These are phyloP conservation scores for Drosophila antonietae DNA, from an alignment of 2,888 invertebrate genomes.

Conservation along the genomic window DNA sequence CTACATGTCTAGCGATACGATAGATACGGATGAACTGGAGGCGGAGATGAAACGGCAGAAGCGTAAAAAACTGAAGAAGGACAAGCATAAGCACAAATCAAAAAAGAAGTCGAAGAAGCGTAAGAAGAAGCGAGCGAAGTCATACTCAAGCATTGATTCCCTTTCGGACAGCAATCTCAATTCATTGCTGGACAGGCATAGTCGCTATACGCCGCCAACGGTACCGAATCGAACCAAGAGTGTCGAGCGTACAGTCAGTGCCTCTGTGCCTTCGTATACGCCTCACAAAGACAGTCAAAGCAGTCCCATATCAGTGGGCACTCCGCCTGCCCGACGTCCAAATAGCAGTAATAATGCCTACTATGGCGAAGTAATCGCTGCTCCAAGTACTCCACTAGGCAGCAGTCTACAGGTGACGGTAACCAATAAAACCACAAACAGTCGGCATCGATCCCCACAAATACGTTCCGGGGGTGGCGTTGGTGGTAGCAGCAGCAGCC, in stretches of 20 bases:
- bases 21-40: slow-evolving; percentile 85
- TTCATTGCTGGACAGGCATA: slow-evolving; percentile 72
- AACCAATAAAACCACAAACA: slow-evolving; percentile 72
- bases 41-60: slow-evolving; percentile 86
- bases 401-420: slow-evolving; percentile 79
- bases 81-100: slow-evolving; percentile 91
- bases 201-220: slow-evolving; percentile 83
- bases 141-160: slow-evolving; percentile 89
- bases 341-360: slow-evolving; percentile 81
- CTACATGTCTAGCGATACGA: slow-evolving; percentile 75
- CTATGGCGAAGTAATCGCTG: slow-evolving; percentile 58
- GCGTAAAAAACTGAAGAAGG: slow-evolving; percentile 85
- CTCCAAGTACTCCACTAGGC: slow-evolving; percentile 60
- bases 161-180: slow-evolving; percentile 86
- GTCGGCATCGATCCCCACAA: slow-evolving; percentile 76
- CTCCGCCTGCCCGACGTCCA: slow-evolving; percentile 82
- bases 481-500: slow-evolving; percentile 46
- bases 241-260: slow-evolving; percentile 71
- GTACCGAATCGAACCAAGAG: slow-evolving; percentile 62
- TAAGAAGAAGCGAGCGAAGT: slow-evolving; percentile 88
- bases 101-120: slow-evolving; percentile 90
- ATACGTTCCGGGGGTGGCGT: slow-evolving; percentile 33
- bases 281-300: slow-evolving; percentile 81
- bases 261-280: slow-evolving; percentile 60
- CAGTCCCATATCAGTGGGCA: slow-evolving; percentile 83